Conservation (phyloP, 2,888 invertebrate species). For the Drosophila algonquin region DNA sequence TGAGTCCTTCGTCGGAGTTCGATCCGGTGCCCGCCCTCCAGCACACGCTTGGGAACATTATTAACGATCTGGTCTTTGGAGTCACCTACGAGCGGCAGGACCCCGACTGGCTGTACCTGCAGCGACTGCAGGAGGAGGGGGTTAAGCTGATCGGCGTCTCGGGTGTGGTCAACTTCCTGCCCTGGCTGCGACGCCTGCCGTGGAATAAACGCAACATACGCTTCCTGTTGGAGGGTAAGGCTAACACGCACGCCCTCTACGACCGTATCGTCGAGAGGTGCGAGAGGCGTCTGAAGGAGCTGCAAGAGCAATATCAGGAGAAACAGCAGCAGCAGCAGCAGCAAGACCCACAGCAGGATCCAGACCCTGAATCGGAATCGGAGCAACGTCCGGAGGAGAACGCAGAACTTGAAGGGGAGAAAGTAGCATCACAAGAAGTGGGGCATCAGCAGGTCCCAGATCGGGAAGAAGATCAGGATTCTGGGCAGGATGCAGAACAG, state of each 20-base stretch:
- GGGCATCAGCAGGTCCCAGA: background rate
- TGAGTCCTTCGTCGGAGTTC: constrained; percentile 46
- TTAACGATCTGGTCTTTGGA: constrained; percentile 92
- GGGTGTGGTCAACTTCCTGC: constrained; percentile 93
- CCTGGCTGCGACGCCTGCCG: constrained; percentile 88
- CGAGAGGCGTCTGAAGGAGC: constrained; percentile 71
- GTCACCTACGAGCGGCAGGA: constrained; percentile 88
- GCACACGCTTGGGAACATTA: constrained; percentile 91
- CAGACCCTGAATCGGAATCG: background rate
- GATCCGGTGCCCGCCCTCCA: constrained; percentile 81
- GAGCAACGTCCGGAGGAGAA: background rate
- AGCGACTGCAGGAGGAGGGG: constrained; percentile 92
- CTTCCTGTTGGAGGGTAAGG: constrained; percentile 88
- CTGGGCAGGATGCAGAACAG: too few species aligned
- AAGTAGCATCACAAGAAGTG: background rate
- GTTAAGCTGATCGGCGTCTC: constrained; percentile 92
- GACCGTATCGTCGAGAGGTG: constrained; percentile 87
- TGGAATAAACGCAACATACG: constrained; percentile 87
- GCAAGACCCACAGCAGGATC: background rate
- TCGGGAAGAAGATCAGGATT: background rate
- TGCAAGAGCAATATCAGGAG: constrained; percentile 5
- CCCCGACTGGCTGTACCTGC: constrained; percentile 90
- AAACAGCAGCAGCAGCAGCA: background rate
- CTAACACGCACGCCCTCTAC: constrained; percentile 90
- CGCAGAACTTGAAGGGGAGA: background rate